Evolutionary conservation across 2,888 invertebrate species (phyloP).

Genomic region (Agonopterix arenella): DNA sequence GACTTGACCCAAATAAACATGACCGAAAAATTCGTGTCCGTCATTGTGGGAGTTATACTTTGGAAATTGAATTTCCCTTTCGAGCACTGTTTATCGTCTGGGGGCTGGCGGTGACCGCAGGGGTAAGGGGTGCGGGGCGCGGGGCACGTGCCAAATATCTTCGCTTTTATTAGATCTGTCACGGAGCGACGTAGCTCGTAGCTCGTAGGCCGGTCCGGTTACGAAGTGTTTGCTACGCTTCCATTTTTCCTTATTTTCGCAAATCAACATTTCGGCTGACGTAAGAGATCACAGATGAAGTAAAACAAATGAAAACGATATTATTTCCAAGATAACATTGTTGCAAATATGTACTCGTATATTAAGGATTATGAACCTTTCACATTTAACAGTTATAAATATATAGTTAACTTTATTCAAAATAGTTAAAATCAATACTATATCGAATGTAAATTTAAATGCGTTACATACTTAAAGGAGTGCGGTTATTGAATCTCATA

Average conservation of each 20-base stretch:
- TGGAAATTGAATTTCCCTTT: conserved; percentile 49
- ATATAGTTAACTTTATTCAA: too few species aligned
- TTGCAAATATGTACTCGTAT: too few species aligned
- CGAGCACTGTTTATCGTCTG: conserved; percentile 34
- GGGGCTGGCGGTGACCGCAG: conserved; percentile 20
- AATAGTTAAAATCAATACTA: too few species aligned
- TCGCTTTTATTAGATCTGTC: conserved; percentile 22
- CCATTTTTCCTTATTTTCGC: conserved; percentile 8
- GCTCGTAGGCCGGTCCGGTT: conserved; percentile 9
- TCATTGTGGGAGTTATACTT: conserved; percentile 41
- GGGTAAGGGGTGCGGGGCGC: too few species aligned
- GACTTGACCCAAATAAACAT: conserved; percentile 59
- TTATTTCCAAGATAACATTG: too few species aligned
- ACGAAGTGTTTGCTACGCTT: conserved; percentile 8
- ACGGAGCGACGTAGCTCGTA: not conserved
- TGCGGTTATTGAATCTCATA: too few species aligned
- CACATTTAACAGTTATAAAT: too few species aligned
- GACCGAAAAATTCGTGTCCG: conserved; percentile 47
- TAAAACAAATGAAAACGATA: too few species aligned
- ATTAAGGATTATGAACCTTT: too few species aligned
- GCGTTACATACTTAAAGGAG: too few species aligned
- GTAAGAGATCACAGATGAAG: not conserved
- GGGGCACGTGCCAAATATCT: conserved; percentile 29
- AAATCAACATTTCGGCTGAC: conserved; percentile 3
- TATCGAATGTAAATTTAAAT: too few species aligned